Evolutionary conservation across 64 coral and sea anemone species (phyloP).

Genomic region (Cladopsammia gracilis): DNA sequence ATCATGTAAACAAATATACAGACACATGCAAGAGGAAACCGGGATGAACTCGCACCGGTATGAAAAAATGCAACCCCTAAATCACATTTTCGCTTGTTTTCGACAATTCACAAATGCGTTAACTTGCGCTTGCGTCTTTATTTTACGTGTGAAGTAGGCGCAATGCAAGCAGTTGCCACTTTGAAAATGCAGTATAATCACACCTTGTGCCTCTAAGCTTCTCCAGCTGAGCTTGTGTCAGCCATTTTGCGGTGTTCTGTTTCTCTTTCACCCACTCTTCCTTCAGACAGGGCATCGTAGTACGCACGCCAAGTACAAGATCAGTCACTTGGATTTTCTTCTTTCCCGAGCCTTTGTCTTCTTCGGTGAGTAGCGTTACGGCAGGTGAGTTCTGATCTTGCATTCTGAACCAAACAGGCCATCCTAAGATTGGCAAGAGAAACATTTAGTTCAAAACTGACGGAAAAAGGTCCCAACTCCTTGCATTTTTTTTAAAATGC

Average conservation of each 20-base stretch:
- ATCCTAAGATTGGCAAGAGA: background rate
- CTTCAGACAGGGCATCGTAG: slow-evolving; percentile 37
- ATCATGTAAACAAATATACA: too few species aligned
- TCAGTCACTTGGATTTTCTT: slow-evolving; percentile 21
- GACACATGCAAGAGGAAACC: too few species aligned
- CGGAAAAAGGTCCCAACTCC: too few species aligned
- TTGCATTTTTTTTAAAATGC: too few species aligned
- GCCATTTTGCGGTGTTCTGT: background rate
- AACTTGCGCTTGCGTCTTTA: too few species aligned
- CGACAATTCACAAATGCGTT: too few species aligned
- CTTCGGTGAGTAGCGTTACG: slow-evolving; percentile 26
- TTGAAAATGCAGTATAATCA: background rate
- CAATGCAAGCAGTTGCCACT: too few species aligned
- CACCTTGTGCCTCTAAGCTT: background rate
- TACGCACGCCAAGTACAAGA: slow-evolving; percentile 39
- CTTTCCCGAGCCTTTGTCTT: background rate
- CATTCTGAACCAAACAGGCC: slow-evolving; percentile 41
- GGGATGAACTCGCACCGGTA: too few species aligned
- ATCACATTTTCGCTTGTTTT: too few species aligned
- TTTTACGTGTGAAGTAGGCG: too few species aligned
- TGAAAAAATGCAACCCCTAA: too few species aligned
- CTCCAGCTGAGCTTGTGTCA: background rate
- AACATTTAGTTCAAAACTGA: too few species aligned
- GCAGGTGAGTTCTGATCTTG: slow-evolving; percentile 34
- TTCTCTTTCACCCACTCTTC: slow-evolving; percentile 33